A percentile compares a stretch with the other conserved stretches of the same genome.
Evolutionary conservation across 64 coral and sea anemone genomes (phyloP).

Genomic region (Montipora capricornis): DNA sequence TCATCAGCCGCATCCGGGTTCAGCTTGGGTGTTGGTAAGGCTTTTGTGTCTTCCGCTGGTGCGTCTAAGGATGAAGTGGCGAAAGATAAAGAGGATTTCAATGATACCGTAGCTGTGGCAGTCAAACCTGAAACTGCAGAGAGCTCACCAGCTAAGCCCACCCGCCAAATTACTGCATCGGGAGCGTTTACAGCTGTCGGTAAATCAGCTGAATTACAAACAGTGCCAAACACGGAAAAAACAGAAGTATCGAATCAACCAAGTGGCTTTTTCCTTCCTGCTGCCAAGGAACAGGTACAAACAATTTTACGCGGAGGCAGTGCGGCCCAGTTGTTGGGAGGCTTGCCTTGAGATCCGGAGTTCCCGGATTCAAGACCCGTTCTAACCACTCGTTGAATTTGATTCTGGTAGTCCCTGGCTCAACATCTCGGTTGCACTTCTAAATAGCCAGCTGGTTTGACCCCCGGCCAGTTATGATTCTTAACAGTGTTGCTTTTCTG

Average conservation of each 20-base stretch:
- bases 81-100: not conserved
- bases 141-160: not conserved
- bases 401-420: no score
- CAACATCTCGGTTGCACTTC: no score
- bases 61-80: not conserved
- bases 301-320: not conserved
- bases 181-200: conserved; percentile 20
- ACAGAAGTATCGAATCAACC: not conserved
- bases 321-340: no score
- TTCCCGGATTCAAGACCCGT: no score
- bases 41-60: not conserved
- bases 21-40: not conserved
- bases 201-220: not conserved
- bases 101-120: not conserved
- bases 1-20: not conserved
- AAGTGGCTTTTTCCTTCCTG: not conserved
- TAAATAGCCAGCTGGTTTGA: no score
- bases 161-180: not conserved
- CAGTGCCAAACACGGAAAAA: not conserved
- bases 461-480: no score
- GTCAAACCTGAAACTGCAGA: not conserved
- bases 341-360: no score
- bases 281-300: not conserved
- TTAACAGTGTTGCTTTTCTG: no score
- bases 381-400: no score